phyloP scores from a whole-genome alignment of 1,140 invertebrate genomes.

The Rhagoletis zephyria region DNA sequence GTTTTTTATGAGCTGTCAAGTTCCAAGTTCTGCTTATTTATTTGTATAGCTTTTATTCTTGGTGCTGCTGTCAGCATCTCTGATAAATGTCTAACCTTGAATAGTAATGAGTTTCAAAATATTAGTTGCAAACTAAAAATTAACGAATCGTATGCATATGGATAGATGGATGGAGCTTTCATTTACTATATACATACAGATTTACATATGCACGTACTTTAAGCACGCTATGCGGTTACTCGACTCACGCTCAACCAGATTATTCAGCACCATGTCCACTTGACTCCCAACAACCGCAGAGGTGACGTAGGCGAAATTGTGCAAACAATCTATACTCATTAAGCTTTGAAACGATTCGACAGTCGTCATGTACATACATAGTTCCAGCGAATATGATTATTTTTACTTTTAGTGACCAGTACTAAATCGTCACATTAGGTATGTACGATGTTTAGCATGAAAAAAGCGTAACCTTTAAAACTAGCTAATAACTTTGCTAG shows the following conservation, averaged over 20 bases:
- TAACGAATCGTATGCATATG: not conserved
- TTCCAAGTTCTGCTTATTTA: not conserved
- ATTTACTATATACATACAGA: not conserved
- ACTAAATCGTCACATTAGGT: no score
- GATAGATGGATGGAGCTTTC: not conserved
- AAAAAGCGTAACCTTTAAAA: no score
- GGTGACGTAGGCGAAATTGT: not conserved
- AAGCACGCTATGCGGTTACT: not conserved
- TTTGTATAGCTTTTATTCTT: not conserved
- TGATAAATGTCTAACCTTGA: constrained; percentile 51
- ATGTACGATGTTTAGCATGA: no score
- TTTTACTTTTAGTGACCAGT: no score
- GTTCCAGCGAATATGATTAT: not conserved
- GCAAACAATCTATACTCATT: not conserved
- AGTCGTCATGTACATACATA: not conserved
- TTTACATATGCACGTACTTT: not conserved
- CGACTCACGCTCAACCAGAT: not conserved
- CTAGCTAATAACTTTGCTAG: no score
- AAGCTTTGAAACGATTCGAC: not conserved
- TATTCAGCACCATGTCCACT: not conserved
- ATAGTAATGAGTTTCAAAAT: constrained; percentile 45
- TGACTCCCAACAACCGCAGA: not conserved
- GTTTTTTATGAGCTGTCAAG: constrained; percentile 36
- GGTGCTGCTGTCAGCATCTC: constrained; percentile 30
- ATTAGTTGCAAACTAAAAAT: constrained; percentile 22